Conservation (phyloP, 2,797 vertebrate genomes). For the Catamblyrhynchus diadema region DNA sequence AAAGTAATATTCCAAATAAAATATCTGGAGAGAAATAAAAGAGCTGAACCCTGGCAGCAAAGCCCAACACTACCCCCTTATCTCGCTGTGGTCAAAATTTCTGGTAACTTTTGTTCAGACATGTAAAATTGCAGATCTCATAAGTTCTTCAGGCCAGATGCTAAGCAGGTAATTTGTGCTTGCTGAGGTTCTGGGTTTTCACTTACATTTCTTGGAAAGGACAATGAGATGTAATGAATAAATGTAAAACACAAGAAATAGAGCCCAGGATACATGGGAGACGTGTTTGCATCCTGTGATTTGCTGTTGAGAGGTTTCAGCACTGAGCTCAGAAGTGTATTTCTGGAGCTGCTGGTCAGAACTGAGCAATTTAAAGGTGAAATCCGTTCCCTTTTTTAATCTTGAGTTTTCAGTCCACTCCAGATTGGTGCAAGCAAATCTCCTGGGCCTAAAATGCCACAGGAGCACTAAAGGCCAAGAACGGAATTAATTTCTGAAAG, state of each 20-base stretch:
- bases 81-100: background rate
- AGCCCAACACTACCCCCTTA: background rate
- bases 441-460: constrained; percentile 7
- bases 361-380: constrained; percentile 36
- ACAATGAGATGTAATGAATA: background rate
- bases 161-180: background rate
- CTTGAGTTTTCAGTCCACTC: constrained; percentile 24
- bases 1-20: background rate
- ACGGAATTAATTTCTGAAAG: constrained; percentile 39
- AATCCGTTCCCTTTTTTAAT: constrained; percentile 27
- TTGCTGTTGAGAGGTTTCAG: constrained; percentile 2
- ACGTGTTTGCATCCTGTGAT: background rate
- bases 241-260: constrained; percentile 27
- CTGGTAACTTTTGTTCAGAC: background rate
- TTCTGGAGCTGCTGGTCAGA: constrained; percentile 40
- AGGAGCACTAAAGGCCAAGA: constrained; percentile 4
- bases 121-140: background rate
- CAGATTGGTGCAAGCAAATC: constrained; percentile 6
- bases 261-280: background rate
- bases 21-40: background rate
- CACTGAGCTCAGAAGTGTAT: background rate
- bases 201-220: constrained; percentile 1
- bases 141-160: background rate
- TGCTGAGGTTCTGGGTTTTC: background rate
- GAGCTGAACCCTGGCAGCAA: background rate